Base-by-base conservation (phyloP, 2,797 vertebrate genomes). In the Poliocrania exsul region DNA sequence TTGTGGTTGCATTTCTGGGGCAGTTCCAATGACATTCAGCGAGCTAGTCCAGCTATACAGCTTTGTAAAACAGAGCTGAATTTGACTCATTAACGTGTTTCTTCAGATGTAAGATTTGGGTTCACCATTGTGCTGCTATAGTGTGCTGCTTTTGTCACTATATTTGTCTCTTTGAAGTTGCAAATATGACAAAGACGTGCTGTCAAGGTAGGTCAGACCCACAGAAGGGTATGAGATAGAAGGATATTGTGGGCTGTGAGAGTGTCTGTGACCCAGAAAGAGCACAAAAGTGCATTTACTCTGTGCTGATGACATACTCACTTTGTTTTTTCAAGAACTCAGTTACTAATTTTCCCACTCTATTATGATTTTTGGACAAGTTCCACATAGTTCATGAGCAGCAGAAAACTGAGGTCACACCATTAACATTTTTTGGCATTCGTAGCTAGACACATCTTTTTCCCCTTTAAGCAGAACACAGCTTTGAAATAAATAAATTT, bases 401-500 rank as follows among this genome's bases (percentile, higher is more conserved):
- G 57, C 38, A 25, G 20, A 77, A 80, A 80, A 69, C 50, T 40
- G 88, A 81, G 92, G 31, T 91, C 86, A 47, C 29, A 49, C 49
- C 54, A 57, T 50, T 70, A 50, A 35, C 11, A 33, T 72, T 79
- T 93, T 85, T 80, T 79, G 58, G 57, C 71, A 31, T 88, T 85
- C 13, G 28, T 17, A 79, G 10, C 37, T 73, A 49, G 21, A 17
- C 18, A 7, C 13, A 1, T 46, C 28, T 70, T 38, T 56, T 16
- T 6, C 10, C 10, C 10, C 29, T 44, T 69, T 42, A 86, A 79
- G 61, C 19, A 33, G 24, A 81, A 80, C 21, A 51, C 0, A 3
- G 10, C 40, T 85, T 93, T 70, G 78, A 82, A 91, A 84, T 56
- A 90, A 88, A 79, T 85, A 73, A 17, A 72, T 88, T 62, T 10